Conservation (phyloP, 2,797 vertebrate genomes). For the Pseudomugil gertrudae region DNA sequence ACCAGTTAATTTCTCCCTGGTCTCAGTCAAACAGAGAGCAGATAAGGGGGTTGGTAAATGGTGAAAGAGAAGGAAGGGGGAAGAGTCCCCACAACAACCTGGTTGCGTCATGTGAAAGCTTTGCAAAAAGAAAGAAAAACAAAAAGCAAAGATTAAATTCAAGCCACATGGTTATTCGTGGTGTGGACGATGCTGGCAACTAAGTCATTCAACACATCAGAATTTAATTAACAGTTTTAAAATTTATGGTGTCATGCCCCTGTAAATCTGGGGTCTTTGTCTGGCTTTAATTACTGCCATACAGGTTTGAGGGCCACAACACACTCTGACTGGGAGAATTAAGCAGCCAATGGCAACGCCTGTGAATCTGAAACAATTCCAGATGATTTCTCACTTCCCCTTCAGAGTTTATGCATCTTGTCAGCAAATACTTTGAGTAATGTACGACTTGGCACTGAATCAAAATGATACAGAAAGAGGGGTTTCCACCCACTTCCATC, state of each 20-base stretch:
- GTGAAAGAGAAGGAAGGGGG: constrained; percentile 20
- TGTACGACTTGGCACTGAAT: constrained; percentile 42
- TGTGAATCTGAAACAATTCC: constrained; percentile 61
- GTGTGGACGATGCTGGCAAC: constrained; percentile 57
- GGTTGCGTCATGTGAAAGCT: constrained; percentile 64
- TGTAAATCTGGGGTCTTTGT: constrained; percentile 75
- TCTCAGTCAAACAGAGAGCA: constrained; percentile 43
- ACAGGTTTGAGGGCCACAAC: constrained; percentile 62
- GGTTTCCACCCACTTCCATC: constrained; percentile 56
- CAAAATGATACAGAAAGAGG: constrained; percentile 43
- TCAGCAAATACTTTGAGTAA: constrained; percentile 51
- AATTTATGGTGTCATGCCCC: constrained; percentile 72
- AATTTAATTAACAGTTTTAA: constrained; percentile 77
- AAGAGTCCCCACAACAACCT: constrained; percentile 48
- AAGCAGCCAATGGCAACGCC: constrained; percentile 45
- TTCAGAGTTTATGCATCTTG: constrained; percentile 62
- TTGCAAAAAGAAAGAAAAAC: constrained; percentile 19
- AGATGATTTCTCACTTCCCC: constrained; percentile 55
- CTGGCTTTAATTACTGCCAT: constrained; percentile 70
- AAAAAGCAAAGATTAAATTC: constrained; percentile 50
- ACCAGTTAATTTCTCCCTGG: constrained; percentile 51
- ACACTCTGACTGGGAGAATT: constrained; percentile 62
- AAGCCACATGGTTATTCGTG: constrained; percentile 73
- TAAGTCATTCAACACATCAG: constrained; percentile 64
- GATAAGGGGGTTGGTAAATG: background rate